Evolutionary conservation across 2,888 invertebrate genomes (phyloP), one percentile per base, ranked within the genome.

Genomic region (Fissipunctia ypsillon): DNA sequence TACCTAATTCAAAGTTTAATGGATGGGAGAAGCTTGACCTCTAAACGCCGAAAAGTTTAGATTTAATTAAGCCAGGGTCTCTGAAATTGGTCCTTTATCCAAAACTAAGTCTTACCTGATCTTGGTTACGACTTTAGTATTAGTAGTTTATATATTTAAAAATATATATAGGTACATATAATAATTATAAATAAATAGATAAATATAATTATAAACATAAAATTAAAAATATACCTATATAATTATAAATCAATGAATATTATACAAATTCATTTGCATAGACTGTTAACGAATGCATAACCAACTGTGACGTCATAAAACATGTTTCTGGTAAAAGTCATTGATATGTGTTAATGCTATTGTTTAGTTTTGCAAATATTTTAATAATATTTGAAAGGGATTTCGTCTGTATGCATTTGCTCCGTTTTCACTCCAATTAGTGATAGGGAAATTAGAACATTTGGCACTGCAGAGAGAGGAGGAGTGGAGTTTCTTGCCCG

Each of bases 321-420:
- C 67, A 48, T 28, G 45, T 67, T 68, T 80, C 10, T 74, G 28
- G 38, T 45, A 28, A 76, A 77, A 59, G 50, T 45, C 43, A 59
- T 31, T 59, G 43, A n/a, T 0, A 56, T 12, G 38, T 38, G 56
- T 43, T 56, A 61, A 54, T 50, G n/a, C n/a, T 61, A 41, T 56
- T 60, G 2, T 43, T 61, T 70, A 31, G 31, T 64, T 71, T 60
- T 52, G 25, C 38, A 64, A 59, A 41, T 41, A 45, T 2, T 6
- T n/a, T 56, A 12, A 16, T n/a, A 60, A 61, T 69, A 35, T 61
- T 48, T 48, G 14, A 35, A 70, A 56, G 16, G 6, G 6, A 35
- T 31, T 35, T 64, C 25, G 38, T 48, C 2, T 41, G 16, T 25
- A 50, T 31, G 2, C 35, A 45, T 52, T 76, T 67, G 4, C 22